Evolutionary conservation across 1,140 invertebrate genomes (phyloP), one percentile per base, ranked within the genome.

Genomic region (Drosophila lacertosa): DNA sequence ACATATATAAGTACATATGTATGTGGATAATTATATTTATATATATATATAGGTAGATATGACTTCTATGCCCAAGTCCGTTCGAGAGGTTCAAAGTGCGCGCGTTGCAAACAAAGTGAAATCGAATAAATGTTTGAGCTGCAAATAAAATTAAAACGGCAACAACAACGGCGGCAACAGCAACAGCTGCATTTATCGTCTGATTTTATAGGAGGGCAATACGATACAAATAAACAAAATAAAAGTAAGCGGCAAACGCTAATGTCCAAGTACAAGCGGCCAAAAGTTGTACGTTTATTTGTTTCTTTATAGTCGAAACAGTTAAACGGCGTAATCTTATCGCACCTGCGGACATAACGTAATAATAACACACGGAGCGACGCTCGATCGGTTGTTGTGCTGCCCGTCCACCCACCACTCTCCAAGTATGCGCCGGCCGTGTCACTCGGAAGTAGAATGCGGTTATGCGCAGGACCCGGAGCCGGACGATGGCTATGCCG

Each of bases 31-130:
- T 20, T n/a, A n/a, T 35, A 15, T 9, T 29, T 33, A 20, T 11
- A 22, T 13, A 16, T 3, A n/a, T 4, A 10, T 13, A 18, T 40
- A 16, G 16, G 1, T 18, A n/a, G 11, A 22, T 35, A 48, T 44
- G 33, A 26, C 18, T 42, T 7, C 11, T 35, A n/a, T 3, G 35
- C 45, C 42, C 54, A 48, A 40, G 20, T 24, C 42, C 20, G 60
- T 39, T 53, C 20, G 63, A 67, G 42, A 67, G 74, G 80, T 68
- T 78, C 75, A 83, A 82, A 82, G 79, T 83, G 47, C 79, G 53
- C 48, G 54, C 50, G 42, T 26, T 40, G 22, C 18, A 33, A 15
- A 16, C 20, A 16, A 22, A 35, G 9, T 5, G 13, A 54, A 47
- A 66, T 13, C 53, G 24, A 40, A 37, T 47, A 64, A 59, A 50